Conservation (phyloP, 2,113 vertebrate species). For the Alligator sinensis region DNA sequence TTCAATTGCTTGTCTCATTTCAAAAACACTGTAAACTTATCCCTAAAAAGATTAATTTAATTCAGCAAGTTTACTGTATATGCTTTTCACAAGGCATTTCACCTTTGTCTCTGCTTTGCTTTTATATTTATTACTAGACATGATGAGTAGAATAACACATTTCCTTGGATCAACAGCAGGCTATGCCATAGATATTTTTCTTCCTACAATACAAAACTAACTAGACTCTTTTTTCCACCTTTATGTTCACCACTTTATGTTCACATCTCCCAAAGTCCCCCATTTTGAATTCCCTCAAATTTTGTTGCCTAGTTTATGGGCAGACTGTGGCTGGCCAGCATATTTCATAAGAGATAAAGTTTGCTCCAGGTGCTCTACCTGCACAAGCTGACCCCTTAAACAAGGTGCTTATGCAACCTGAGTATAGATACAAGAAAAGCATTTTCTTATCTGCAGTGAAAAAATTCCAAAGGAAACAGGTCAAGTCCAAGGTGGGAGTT, state of each 20-base stretch:
- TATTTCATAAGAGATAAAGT: background rate
- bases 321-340: background rate
- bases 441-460: background rate
- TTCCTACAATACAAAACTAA: background rate
- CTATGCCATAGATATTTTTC: background rate
- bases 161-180: background rate
- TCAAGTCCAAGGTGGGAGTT: background rate
- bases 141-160: background rate
- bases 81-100: background rate
- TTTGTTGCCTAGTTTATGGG: background rate
- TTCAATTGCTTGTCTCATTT: background rate
- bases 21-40: background rate
- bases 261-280: background rate
- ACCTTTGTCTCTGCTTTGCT: background rate
- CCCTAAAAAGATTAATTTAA: constrained; percentile 27
- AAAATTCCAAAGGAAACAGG: background rate
- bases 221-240: no score
- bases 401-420: background rate
- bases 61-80: background rate
- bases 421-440: background rate
- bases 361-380: background rate
- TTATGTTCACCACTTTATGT: no score
- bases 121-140: background rate
- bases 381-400: background rate
- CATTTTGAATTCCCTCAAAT: background rate